Percentiles rank a stretch among this genome's conserved stretches.
Evolutionary conservation across 2,888 invertebrate species (phyloP).

Genomic region (Limulus polyphemus): DNA sequence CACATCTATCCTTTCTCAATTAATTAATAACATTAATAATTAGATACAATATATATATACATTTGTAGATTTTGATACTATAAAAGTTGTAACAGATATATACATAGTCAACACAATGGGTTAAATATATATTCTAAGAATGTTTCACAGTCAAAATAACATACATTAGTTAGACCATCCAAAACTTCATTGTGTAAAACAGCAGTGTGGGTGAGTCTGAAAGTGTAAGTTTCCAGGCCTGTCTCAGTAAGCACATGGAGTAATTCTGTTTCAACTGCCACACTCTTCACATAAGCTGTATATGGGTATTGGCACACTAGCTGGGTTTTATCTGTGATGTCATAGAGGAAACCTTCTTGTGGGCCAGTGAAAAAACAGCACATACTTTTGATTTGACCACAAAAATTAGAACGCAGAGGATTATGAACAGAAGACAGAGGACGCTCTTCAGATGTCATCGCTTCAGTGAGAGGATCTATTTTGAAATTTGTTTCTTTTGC

Average conservation of each 20-base stretch:
- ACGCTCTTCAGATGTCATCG: constrained; percentile 9
- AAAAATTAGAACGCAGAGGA: not conserved
- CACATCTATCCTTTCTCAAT: no score
- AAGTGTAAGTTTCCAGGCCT: constrained; percentile 62
- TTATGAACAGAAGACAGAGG: not conserved
- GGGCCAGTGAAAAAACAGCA: constrained; percentile 51
- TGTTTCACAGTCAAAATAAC: no score
- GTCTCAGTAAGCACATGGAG: constrained; percentile 57
- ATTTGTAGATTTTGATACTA: no score
- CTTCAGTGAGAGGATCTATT: constrained; percentile 17
- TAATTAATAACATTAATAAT: no score
- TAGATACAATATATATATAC: no score
- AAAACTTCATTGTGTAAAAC: no score
- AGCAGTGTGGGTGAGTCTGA: constrained; percentile 40
- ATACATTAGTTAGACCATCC: no score
- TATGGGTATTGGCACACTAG: constrained; percentile 57
- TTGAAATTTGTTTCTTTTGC: not conserved
- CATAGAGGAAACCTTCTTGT: constrained; percentile 57
- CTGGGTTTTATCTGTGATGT: constrained; percentile 34
- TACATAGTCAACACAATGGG: no score
- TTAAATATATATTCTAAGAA: no score
- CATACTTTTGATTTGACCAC: constrained; percentile 43
- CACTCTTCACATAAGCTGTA: constrained; percentile 53
- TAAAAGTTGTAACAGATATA: no score
- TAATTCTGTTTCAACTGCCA: constrained; percentile 50